phyloP scores from a whole-genome alignment of 2,797 vertebrate species.

The Sebastes taczanowskii region DNA sequence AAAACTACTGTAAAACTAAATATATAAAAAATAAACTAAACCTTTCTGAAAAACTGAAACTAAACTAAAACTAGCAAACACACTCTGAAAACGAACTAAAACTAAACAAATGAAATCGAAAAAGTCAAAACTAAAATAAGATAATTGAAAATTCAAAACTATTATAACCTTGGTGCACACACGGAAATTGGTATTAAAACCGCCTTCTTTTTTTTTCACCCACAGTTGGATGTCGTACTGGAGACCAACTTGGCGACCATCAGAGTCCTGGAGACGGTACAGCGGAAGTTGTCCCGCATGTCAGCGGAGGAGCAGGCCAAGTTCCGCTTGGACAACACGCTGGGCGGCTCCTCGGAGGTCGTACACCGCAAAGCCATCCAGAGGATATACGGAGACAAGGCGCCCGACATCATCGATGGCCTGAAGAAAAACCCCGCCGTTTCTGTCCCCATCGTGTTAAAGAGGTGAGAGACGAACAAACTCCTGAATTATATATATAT shows the following conservation, averaged over 20 bases:
- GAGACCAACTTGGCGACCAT: conserved; percentile 98
- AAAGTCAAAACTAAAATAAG: too few relatives aligned
- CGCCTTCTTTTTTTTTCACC: neutral
- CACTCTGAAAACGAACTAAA: too few relatives aligned
- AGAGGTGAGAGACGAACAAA: conserved; percentile 82
- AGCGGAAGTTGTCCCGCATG: conserved; percentile 95
- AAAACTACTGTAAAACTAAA: too few relatives aligned
- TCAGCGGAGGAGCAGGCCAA: conserved; percentile 94
- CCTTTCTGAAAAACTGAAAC: too few relatives aligned
- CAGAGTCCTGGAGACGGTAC: conserved; percentile 92
- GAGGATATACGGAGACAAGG: conserved; percentile 99
- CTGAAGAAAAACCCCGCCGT: conserved; percentile 94
- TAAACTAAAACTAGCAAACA: too few relatives aligned
- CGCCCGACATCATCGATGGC: conserved; percentile 95
- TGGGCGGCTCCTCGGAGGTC: conserved; percentile 96
- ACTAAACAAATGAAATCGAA: too few relatives aligned
- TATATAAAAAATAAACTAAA: too few relatives aligned
- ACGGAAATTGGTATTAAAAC: neutral
- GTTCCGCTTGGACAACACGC: conserved; percentile 94
- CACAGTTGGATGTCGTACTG: conserved; percentile 95
- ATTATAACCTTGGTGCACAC: too few relatives aligned
- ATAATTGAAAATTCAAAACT: too few relatives aligned
- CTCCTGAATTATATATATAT: too few relatives aligned
- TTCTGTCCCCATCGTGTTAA: conserved; percentile 96
- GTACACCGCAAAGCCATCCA: conserved; percentile 98